Evolutionary conservation across 2,113 vertebrate species (phyloP), one percentile per base, ranked within the genome.

Genomic region (Arizona elegans): DNA sequence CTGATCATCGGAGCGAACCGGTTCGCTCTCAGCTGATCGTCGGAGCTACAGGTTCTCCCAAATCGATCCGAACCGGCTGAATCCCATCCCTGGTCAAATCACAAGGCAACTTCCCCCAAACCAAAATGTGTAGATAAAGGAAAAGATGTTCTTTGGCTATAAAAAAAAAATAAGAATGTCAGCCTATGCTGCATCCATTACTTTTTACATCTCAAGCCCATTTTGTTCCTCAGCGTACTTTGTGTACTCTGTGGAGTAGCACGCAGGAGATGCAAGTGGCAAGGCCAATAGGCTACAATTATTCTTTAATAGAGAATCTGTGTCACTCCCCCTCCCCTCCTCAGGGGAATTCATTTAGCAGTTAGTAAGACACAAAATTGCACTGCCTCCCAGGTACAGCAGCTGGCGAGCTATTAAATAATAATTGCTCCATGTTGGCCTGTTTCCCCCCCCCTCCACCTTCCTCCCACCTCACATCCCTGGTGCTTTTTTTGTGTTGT

Each of bases 321-420:
- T 88, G 52, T 54, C 87, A 54, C 53, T n/a, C 38, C n/a, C 87
- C 12, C 52, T 52, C 26, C 23, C 52, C 5, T 55, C 52, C 52
- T 55, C 86, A 33, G 87, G 87, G 87, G 87, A 88, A 88, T 88
- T 88, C 17, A 55, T 55, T 88, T 33, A 88, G 47, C 87, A 88
- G 52, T 33, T 88, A 88, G 52, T 15, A 13, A 88, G 52, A 55
- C 15, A 54, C 87, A 88, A 88, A 88, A 88, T 55, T 33, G 52
- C 87, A 88, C 9, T 19, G 52, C 87, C 47, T 88, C 52, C 15
- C 54, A 88, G 53, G 87, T n/a, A 55, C 26, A 88, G 52, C 87
- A 88, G 87, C 87, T 88, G 87, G 87, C n/a, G 52, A 88, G 29
- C 87, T 19, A 88, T 88, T 88, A 88, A 88, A 88, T 55, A n/a